Evolutionary conservation across 2,797 vertebrate species (phyloP).

Genomic region (Dermochelys coriacea): DNA sequence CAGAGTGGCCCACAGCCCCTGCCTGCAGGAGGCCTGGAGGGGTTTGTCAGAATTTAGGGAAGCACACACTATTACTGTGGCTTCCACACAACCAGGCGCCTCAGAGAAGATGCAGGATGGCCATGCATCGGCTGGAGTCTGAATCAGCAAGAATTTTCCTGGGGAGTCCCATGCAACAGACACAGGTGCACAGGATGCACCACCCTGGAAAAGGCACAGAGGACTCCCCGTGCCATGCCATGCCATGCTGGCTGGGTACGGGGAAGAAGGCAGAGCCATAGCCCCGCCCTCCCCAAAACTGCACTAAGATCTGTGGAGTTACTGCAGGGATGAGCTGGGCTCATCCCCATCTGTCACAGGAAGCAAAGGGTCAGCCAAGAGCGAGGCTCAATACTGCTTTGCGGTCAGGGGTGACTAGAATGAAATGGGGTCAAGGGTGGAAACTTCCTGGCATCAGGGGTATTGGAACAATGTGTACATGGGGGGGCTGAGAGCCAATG

Average conservation of each 20-base stretch:
- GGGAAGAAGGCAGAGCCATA: background rate
- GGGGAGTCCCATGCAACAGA: background rate
- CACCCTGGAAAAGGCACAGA: background rate
- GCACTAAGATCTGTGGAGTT: background rate
- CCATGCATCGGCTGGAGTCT: background rate
- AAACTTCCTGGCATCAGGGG: background rate
- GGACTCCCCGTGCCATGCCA: background rate
- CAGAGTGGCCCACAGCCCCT: background rate
- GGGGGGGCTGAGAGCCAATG: too few relatives aligned
- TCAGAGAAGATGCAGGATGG: background rate
- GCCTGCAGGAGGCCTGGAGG: background rate
- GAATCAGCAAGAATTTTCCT: background rate
- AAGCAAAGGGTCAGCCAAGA: background rate
- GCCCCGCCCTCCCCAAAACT: background rate
- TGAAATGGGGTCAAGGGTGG: too few relatives aligned
- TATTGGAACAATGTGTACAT: too few relatives aligned
- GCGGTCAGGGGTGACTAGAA: too few relatives aligned
- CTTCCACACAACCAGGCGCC: background rate
- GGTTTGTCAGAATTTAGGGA: too few relatives aligned
- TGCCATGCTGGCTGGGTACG: background rate
- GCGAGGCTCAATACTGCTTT: background rate
- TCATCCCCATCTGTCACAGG: background rate
- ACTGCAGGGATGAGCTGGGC: background rate
- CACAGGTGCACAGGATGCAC: too few relatives aligned
- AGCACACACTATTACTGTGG: too few relatives aligned